A percentile compares a stretch with the other conserved stretches of the same genome.
Evolutionary conservation across 2,888 invertebrate genomes (phyloP).

Genomic region (Stramonita haemastoma): DNA sequence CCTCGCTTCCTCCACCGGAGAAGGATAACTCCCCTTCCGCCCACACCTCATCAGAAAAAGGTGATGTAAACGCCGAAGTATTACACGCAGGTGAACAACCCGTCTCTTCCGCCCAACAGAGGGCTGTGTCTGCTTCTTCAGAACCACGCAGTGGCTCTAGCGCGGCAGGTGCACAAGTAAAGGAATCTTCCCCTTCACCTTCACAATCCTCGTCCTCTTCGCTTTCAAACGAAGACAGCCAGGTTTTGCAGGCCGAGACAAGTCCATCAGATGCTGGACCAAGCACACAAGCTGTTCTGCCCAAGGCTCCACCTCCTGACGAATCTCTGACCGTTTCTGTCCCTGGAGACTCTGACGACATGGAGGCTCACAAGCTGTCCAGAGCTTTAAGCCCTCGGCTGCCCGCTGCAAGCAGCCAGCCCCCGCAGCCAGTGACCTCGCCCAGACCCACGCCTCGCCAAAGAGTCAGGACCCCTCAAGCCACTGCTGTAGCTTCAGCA

Average conservation of each 20-base stretch:
- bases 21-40: neutral
- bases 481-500: neutral
- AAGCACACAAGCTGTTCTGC: neutral
- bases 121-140: neutral
- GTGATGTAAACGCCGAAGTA: neutral
- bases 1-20: neutral
- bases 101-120: neutral
- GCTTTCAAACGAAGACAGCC: neutral
- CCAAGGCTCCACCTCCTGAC: neutral
- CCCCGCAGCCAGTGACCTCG: neutral
- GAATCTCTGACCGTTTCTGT: neutral
- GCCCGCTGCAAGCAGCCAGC: neutral
- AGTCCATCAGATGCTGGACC: neutral
- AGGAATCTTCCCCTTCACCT: neutral
- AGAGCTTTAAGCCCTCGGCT: conserved; percentile 31
- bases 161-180: neutral
- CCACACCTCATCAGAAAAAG: neutral
- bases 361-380: conserved; percentile 2
- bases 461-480: neutral
- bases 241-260: neutral
- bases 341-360: conserved; percentile 17
- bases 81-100: neutral
- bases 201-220: neutral
- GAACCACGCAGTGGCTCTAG: neutral
- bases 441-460: conserved; percentile 37